These are phyloP conservation scores for Pangasius djambal DNA, from an alignment of 2,797 vertebrate genomes.

Conservation along the genomic window DNA sequence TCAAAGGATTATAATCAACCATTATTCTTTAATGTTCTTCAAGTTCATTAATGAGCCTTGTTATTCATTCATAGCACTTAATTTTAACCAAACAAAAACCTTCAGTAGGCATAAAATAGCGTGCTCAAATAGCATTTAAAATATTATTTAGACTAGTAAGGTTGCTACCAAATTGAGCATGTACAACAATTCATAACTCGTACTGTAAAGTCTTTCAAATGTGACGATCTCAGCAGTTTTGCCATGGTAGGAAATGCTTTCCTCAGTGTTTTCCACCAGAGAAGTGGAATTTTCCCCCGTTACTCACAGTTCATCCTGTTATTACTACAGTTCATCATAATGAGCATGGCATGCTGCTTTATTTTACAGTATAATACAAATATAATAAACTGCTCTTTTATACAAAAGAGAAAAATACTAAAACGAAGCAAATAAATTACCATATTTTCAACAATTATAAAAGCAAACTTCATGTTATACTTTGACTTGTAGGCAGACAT, in stretches of 20 bases:
- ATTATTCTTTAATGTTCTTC: not conserved
- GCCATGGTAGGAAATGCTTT: conserved; percentile 11
- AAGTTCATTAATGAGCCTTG: not conserved
- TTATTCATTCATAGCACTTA: not conserved
- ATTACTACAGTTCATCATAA: not conserved
- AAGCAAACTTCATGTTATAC: not conserved
- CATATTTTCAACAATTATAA: not conserved
- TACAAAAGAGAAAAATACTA: not conserved
- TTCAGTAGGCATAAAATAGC: not conserved
- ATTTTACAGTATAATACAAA: not conserved
- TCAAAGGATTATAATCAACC: not conserved
- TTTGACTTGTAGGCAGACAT: not conserved
- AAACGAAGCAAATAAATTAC: not conserved
- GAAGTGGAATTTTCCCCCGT: not conserved
- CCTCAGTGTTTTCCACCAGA: conserved; percentile 10
- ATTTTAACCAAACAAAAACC: not conserved
- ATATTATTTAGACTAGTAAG: not conserved
- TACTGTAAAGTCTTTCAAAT: conserved; percentile 1
- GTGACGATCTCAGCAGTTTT: conserved; percentile 12
- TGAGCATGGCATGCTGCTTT: not conserved
- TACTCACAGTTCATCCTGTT: conserved; percentile 15
- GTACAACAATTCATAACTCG: not conserved
- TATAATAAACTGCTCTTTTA: not conserved
- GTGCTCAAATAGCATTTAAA: not conserved
- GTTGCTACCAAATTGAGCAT: not conserved